Percentiles rank a stretch among this genome's conserved stretches.
These are phyloP conservation scores for Tinea semifulvella DNA, from an alignment of 2,888 invertebrate genomes.

Conservation along the genomic window DNA sequence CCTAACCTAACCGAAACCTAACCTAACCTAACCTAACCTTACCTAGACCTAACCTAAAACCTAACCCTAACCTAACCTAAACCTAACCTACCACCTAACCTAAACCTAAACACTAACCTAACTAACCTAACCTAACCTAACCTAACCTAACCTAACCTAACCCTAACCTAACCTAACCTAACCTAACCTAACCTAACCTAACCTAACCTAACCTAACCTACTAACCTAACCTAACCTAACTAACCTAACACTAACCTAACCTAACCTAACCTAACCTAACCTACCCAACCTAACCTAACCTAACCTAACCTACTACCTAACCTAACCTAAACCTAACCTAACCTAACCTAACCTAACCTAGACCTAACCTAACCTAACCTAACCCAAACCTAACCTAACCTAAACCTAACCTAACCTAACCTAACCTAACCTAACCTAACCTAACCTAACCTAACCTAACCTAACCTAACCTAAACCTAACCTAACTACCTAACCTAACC, in stretches of 20 bases:
- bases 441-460: conserved; percentile 15
- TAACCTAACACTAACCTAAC: too few species aligned
- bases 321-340: too few species aligned
- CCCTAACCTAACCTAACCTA: too few species aligned
- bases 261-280: too few species aligned
- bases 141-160: conserved; percentile 15
- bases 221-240: too few species aligned
- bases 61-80: conserved; percentile 17
- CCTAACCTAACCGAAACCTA: conserved; percentile 15
- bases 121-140: conserved; percentile 15
- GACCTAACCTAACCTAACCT: too few species aligned
- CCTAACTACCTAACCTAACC: too few species aligned
- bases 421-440: conserved; percentile 15
- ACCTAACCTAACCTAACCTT: conserved; percentile 18
- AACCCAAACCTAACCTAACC: too few species aligned
- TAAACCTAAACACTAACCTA: conserved; percentile 16
- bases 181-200: conserved; percentile 15
- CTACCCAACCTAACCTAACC: too few species aligned
- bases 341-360: too few species aligned
- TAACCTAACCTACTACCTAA: conserved; percentile 15
- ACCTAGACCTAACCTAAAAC: conserved; percentile 18
- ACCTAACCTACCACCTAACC: conserved; percentile 18
- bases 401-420: conserved; percentile 15
- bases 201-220: conserved; percentile 14
- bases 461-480: too few species aligned